Evolutionary conservation across 2,888 invertebrate species (phyloP).

Genomic region (Tribolium freemani): DNA sequence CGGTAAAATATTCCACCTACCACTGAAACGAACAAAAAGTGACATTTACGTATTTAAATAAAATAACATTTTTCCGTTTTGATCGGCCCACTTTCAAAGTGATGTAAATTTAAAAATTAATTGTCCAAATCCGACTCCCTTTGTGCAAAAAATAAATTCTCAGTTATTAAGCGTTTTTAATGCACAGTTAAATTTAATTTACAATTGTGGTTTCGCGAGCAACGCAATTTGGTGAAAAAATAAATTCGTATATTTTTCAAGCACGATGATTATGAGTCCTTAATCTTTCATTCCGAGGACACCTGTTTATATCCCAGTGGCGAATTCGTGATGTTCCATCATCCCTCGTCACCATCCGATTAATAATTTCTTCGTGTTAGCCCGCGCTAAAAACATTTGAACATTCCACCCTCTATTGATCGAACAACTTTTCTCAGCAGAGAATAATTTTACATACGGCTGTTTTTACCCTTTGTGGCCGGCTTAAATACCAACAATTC

Average conservation of each 20-base stretch:
- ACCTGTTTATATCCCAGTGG: slow-evolving; percentile 13
- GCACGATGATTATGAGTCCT: slow-evolving; percentile 1
- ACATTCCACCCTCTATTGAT: background rate
- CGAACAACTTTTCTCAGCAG: slow-evolving; percentile 13
- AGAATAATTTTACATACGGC: too few species aligned
- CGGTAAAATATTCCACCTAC: background rate
- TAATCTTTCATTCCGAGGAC: slow-evolving; percentile 18
- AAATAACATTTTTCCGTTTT: background rate
- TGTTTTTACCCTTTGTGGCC: slow-evolving; percentile 3
- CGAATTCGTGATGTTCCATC: slow-evolving; percentile 5
- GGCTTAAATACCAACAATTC: background rate
- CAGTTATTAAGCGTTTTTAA: too few species aligned
- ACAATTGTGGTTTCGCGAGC: background rate
- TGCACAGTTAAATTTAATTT: background rate
- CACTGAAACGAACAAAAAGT: too few species aligned
- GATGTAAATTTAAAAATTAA: background rate
- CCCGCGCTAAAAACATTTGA: slow-evolving; percentile 21
- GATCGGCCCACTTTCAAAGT: background rate
- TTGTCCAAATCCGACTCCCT: background rate
- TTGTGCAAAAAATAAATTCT: too few species aligned
- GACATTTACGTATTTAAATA: background rate
- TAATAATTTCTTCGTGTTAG: slow-evolving; percentile 26
- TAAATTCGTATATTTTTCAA: background rate
- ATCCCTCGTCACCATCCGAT: slow-evolving; percentile 30
- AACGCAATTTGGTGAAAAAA: background rate